Percentiles rank a stretch among this genome's conserved stretches.
Evolutionary conservation across 2,888 invertebrate species (phyloP).

Genomic region (Ferdinandea cuprea): DNA sequence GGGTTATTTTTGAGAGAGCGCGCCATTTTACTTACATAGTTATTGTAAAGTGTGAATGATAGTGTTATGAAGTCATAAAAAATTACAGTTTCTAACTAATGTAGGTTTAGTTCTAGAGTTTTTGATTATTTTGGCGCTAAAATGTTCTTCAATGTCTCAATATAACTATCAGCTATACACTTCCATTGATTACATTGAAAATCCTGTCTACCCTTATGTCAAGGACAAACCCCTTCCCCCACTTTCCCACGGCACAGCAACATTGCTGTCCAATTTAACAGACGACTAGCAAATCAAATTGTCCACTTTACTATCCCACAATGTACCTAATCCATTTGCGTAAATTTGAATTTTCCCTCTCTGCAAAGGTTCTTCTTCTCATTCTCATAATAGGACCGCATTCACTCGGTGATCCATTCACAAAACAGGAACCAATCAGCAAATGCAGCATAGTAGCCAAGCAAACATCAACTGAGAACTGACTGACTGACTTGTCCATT

Average conservation of each 20-base stretch:
- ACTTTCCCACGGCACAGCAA: neutral
- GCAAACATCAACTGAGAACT: slow-evolving; percentile 32
- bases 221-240: neutral
- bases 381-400: slow-evolving; percentile 12
- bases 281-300: slow-evolving; percentile 66
- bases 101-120: too few relatives aligned
- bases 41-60: too few relatives aligned
- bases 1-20: too few relatives aligned
- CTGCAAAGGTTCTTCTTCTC: neutral
- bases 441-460: slow-evolving; percentile 24
- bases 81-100: too few relatives aligned
- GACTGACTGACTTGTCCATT: slow-evolving; percentile 58
- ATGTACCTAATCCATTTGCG: slow-evolving; percentile 67
- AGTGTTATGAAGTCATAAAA: too few relatives aligned
- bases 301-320: slow-evolving; percentile 69
- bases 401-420: slow-evolving; percentile 22
- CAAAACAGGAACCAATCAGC: slow-evolving; percentile 55
- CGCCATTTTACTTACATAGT: too few relatives aligned
- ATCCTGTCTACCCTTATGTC: too few relatives aligned
- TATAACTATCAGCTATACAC: too few relatives aligned
- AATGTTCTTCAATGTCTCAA: too few relatives aligned
- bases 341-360: slow-evolving; percentile 70
- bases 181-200: too few relatives aligned
- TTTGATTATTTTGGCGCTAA: too few relatives aligned
- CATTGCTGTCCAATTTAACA: neutral